Evolutionary conservation across 2,888 invertebrate species (phyloP), one percentile per base, ranked within the genome.

Genomic region (Therioaphis trifolii): DNA sequence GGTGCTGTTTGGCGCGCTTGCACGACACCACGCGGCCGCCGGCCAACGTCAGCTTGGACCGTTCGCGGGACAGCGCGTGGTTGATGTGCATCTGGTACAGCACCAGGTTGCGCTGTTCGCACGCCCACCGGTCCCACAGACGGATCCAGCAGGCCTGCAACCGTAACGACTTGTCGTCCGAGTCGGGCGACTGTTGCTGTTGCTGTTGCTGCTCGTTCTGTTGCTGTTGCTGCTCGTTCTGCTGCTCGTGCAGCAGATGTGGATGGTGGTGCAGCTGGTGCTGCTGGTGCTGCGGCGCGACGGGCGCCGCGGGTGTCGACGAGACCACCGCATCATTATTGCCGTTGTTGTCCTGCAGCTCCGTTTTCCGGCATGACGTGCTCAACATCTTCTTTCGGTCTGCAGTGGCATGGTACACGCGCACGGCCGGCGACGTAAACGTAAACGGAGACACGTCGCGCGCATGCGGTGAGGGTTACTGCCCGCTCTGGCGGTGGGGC

Each of bases 51-150:
- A 82, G 74, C 40, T 82, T 82, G 40, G 74, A 74, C 35, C 82
- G 72, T 82, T 82, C 82, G 1, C 74, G 82, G 9, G 82, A 82
- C 63, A 82, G 52, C 24, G 52, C 82, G 72, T 82, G 82, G 35
- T 82, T 63, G 46, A 82, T 74, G 72, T 82, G 72, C 82, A 82
- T 74, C 72, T 82, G 82, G 74, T 82, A 82, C 52, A 82, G 35
- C 15, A 82, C 82, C 52, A 72, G 40, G 74, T 66, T 82, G 52
- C 74, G 82, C 27, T 82, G 82, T 63, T 82, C 82, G 66, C 61
- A 74, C 49, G 82, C 82, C 82, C 82, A 82, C 27, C 82, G 12
- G 52, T 82, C 82, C 82, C 82, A 82, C 63, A 82, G 46, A 46
- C 74, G 46, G 52, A 82, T 74, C 82, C 82, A 82, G 63, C 74